Evolutionary conservation across 2,113 vertebrate genomes (phyloP), one percentile per base, ranked within the genome.

Genomic region (Epinephelus fuscoguttatus): DNA sequence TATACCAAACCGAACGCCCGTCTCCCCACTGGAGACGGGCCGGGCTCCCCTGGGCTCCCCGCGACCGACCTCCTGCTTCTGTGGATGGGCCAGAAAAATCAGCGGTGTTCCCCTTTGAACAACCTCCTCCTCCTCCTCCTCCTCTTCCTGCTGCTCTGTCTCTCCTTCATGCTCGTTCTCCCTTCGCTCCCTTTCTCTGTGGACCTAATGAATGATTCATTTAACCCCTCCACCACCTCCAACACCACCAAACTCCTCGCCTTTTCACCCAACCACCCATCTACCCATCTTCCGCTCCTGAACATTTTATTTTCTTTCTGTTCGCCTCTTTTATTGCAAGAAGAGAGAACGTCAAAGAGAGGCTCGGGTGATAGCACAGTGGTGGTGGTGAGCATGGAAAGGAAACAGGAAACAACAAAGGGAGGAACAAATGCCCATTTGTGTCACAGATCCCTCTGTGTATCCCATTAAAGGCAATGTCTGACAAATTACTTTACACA

Each of bases 161-260:
- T 92, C 88, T 88, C 89, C 76, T 66, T 63, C 85, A 56, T 27
- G 19, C 87, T 17, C 78, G 67, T 17, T 78, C 85, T 90, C 83
- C 71, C 85, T 72, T n/a, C 19, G 81, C 92, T 90, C 88, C 84
- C 91, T 94, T 92, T 92, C 93, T 94, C 92, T 84, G 79, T 88
- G 94, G 93, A 95, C 90, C 93, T 95, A 92, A 96, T 96, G 94
- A 96, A 96, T 96, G 86, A 96, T 95, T 94, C 89, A 96, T 96
- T 92, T 91, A 93, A 88, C 92, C 90, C 86, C 84, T 85, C 86
- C 87, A 89, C 89, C 89, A 85, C 84, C 83, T 84, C 83, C 84
- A 80, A 37, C 74, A 81, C 80, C 91, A 88, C 91, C 88, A 87
- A 86, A 67, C 80, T 87, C 87, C 69, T 80, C 64, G 84, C 67